These are phyloP conservation scores for Cataglyphis rosenhaueri DNA, from an alignment of 2,888 invertebrate species.

Conservation along the genomic window DNA sequence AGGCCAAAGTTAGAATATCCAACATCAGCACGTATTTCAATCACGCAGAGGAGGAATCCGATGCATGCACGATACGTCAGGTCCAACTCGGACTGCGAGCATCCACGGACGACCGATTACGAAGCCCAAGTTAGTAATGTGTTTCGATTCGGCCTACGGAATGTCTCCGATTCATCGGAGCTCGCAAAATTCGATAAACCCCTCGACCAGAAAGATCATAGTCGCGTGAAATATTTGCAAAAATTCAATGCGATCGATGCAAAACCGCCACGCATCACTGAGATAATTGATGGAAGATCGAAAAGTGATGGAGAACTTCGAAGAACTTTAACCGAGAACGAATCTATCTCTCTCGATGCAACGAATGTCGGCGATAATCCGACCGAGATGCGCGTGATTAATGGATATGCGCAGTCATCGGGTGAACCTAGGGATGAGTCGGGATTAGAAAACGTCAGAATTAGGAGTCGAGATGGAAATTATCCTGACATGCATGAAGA, in stretches of 20 bases:
- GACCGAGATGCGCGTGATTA: slow-evolving; percentile 10
- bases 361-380: slow-evolving; percentile 22
- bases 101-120: neutral
- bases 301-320: neutral
- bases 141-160: slow-evolving; percentile 33
- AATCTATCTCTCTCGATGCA: slow-evolving; percentile 36
- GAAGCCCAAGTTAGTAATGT: slow-evolving; percentile 11
- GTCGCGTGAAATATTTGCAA: slow-evolving; percentile 1
- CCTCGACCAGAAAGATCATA: neutral
- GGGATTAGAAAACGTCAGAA: slow-evolving; percentile 9
- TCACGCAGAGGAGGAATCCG: slow-evolving; percentile 48
- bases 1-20: slow-evolving; percentile 9
- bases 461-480: neutral
- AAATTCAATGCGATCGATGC: slow-evolving; percentile 11
- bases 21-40: slow-evolving; percentile 22
- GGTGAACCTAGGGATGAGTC: neutral
- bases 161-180: slow-evolving; percentile 27
- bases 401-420: slow-evolving; percentile 19
- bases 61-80: slow-evolving; percentile 31
- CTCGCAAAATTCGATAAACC: slow-evolving; percentile 18
- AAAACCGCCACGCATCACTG: neutral
- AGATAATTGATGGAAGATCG: neutral
- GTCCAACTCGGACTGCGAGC: slow-evolving; percentile 6
- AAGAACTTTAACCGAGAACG: neutral
- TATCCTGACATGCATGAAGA: neutral